These are phyloP conservation scores for Cheilosia grossa DNA, from an alignment of 2,888 invertebrate species.

Conservation along the genomic window DNA sequence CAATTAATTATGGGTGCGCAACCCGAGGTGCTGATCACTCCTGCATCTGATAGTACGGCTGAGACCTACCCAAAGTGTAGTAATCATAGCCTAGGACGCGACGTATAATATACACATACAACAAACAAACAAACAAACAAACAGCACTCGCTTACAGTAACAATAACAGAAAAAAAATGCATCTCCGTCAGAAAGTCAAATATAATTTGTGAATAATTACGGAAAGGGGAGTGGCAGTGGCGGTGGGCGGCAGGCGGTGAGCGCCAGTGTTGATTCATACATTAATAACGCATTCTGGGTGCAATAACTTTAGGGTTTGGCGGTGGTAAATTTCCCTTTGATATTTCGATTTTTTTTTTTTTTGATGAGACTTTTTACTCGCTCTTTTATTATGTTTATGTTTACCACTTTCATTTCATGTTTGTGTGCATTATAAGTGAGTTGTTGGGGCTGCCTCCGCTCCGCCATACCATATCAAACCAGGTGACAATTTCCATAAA, in stretches of 20 bases:
- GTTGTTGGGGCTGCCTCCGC: conserved; percentile 25
- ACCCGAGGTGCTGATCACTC: conserved; percentile 23
- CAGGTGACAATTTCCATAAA: conserved; percentile 72
- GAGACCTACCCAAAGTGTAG: conserved; percentile 39
- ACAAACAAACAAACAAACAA: conserved; percentile 33
- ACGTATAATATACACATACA: neutral
- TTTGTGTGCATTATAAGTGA: conserved; percentile 57
- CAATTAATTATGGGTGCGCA: conserved; percentile 58
- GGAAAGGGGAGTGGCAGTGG: conserved; percentile 40
- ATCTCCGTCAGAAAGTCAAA: conserved; percentile 59
- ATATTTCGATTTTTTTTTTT: conserved; percentile 10
- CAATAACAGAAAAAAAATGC: conserved; percentile 32
- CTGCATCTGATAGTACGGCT: neutral
- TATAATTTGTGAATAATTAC: conserved; percentile 59
- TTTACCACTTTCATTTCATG: conserved; percentile 70
- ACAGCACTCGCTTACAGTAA: conserved; percentile 4
- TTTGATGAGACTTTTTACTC: conserved; percentile 39
- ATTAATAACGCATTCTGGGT: conserved; percentile 63
- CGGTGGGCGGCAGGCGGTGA: conserved; percentile 6
- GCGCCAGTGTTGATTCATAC: conserved; percentile 51
- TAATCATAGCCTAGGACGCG: conserved; percentile 34
- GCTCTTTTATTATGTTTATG: conserved; percentile 54
- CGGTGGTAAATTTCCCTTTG: conserved; percentile 54
- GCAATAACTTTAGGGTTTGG: conserved; percentile 65
- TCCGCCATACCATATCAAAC: conserved; percentile 7